Evolutionary conservation across 2,113 vertebrate species (phyloP).

Genomic region (Clarias gariepinus): DNA sequence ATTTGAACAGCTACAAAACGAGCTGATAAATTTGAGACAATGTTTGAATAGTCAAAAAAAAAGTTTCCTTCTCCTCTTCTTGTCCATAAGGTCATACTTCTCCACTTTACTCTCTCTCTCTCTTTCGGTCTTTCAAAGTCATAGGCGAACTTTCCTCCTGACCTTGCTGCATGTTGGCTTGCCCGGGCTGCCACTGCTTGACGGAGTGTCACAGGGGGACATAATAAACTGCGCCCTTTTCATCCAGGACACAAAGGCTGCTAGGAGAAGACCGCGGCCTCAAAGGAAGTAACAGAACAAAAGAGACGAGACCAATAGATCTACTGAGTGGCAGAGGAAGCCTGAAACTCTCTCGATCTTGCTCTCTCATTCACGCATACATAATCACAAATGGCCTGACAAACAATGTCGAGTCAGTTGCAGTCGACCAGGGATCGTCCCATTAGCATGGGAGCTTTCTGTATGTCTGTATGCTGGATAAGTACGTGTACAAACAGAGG

Average conservation of each 20-base stretch:
- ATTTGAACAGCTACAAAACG: background rate
- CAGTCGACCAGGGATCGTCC: background rate
- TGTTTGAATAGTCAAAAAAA: background rate
- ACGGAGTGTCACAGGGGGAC: constrained; percentile 50
- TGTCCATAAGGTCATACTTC: background rate
- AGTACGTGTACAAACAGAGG: background rate
- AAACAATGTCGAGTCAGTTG: constrained; percentile 18
- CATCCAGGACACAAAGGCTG: constrained; percentile 52
- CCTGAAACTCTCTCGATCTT: constrained; percentile 27
- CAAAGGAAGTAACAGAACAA: constrained; percentile 50
- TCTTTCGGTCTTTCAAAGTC: constrained; percentile 39
- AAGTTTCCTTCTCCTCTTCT: background rate
- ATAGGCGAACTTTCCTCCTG: constrained; percentile 41
- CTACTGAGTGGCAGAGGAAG: constrained; percentile 39
- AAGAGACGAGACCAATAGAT: constrained; percentile 44
- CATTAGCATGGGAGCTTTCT: background rate
- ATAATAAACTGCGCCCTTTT: constrained; percentile 52
- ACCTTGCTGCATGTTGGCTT: constrained; percentile 43
- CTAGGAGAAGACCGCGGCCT: constrained; percentile 43
- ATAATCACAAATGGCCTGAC: constrained; percentile 41
- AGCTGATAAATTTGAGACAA: background rate
- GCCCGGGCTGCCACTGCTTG: constrained; percentile 47
- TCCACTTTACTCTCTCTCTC: background rate
- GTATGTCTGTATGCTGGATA: background rate
- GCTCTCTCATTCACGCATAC: constrained; percentile 45